A percentile compares a stretch with the other conserved stretches of the same genome.
Evolutionary conservation across 2,113 vertebrate genomes (phyloP).

Genomic region (Raja brachyura): DNA sequence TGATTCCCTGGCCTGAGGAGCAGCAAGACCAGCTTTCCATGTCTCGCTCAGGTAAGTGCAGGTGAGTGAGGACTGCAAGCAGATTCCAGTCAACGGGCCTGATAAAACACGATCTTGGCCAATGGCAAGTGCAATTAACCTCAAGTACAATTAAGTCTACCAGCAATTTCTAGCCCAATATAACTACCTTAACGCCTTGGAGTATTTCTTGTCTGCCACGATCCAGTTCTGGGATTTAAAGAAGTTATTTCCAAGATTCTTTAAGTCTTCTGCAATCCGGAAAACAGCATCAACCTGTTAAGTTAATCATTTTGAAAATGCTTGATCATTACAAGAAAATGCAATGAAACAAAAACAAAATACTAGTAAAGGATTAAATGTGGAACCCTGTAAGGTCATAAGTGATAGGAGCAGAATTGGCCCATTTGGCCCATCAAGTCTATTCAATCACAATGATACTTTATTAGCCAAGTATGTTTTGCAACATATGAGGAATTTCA

Average conservation of each 20-base stretch:
- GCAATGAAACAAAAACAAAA: not conserved
- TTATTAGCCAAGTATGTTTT: no score
- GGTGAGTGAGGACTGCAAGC: no score
- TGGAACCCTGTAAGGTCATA: not conserved
- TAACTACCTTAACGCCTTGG: slow-evolving; percentile 83
- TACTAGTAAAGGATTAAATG: not conserved
- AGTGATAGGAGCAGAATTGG: no score
- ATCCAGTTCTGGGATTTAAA: slow-evolving; percentile 92
- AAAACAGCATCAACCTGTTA: slow-evolving; percentile 76
- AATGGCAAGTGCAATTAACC: no score
- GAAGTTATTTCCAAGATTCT: slow-evolving; percentile 86
- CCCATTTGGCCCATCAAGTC: no score
- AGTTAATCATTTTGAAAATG: slow-evolving; percentile 41
- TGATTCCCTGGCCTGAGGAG: no score
- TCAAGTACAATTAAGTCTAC: not conserved
- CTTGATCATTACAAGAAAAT: not conserved
- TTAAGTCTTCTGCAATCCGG: slow-evolving; percentile 79
- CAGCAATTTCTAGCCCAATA: not conserved
- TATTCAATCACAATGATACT: no score
- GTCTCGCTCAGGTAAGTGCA: no score
- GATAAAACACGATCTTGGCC: no score
- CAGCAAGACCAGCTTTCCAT: no score
- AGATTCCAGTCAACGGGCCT: no score
- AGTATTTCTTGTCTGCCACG: slow-evolving; percentile 78
- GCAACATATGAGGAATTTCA: no score